Evolutionary conservation across 1,140 invertebrate genomes (phyloP).

Genomic region (Drosophila novamexicana): DNA sequence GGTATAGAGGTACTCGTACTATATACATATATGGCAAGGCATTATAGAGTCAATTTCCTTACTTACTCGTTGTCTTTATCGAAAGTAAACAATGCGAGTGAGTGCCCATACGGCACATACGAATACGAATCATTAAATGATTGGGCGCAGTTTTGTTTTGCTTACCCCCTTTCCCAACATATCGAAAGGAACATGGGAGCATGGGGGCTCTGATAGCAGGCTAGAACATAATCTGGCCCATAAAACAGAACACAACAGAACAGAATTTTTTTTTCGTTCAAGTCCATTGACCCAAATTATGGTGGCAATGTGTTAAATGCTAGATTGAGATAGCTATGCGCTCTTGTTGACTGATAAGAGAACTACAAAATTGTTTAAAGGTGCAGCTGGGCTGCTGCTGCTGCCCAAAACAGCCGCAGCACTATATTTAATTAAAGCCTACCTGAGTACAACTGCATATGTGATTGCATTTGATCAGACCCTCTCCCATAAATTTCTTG

Average conservation of each 20-base stretch:
- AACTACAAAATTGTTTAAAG: constrained; percentile 26
- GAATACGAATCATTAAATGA: constrained; percentile 40
- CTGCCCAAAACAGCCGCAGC: background rate
- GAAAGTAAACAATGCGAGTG: constrained; percentile 63
- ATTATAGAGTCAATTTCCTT: constrained; percentile 72
- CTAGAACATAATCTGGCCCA: constrained; percentile 34
- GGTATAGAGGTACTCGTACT: constrained; percentile 19
- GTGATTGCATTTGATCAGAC: constrained; percentile 19
- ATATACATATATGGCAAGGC: constrained; percentile 30
- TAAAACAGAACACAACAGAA: constrained; percentile 25
- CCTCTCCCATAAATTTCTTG: constrained; percentile 45
- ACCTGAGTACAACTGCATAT: constrained; percentile 8
- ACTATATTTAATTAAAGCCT: constrained; percentile 45
- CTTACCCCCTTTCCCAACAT: constrained; percentile 2
- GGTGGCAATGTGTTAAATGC: constrained; percentile 60
- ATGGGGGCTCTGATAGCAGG: constrained; percentile 3
- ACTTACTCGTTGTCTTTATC: constrained; percentile 60
- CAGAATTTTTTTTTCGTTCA: constrained; percentile 37
- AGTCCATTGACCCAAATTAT: constrained; percentile 72
- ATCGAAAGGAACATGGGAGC: background rate
- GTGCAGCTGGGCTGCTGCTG: constrained; percentile 3
- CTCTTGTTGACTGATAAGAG: constrained; percentile 56
- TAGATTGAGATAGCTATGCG: constrained; percentile 45
- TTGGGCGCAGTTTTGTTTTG: constrained; percentile 59
- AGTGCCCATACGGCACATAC: constrained; percentile 8